Percentiles rank a stretch among this genome's conserved stretches.
Evolutionary conservation across 2,888 invertebrate species (phyloP).

Genomic region (Diarsia rubi): DNA sequence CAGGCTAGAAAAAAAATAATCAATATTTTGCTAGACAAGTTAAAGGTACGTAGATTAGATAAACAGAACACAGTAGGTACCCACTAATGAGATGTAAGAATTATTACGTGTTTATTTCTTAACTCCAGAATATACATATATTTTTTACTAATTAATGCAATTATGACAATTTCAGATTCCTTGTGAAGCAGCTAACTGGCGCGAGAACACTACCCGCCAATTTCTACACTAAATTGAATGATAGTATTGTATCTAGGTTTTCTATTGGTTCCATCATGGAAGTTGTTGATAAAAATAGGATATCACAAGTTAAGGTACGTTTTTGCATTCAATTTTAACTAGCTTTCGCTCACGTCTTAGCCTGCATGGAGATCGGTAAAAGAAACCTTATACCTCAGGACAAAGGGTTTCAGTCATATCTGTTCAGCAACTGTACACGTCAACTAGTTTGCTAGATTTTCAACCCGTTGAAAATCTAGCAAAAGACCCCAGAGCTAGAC

Average conservation of each 20-base stretch:
- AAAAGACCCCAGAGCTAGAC: no score
- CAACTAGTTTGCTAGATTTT: no score
- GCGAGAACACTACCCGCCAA: slow-evolving; percentile 98
- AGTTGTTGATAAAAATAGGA: slow-evolving; percentile 98
- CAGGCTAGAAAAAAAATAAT: no score
- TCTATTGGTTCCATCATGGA: slow-evolving; percentile 96
- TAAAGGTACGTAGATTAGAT: no score
- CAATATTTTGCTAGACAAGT: no score
- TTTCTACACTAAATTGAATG: slow-evolving; percentile 96
- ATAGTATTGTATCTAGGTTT: slow-evolving; percentile 96
- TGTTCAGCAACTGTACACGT: no score
- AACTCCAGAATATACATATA: neutral
- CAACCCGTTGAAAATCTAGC: no score
- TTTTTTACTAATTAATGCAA: neutral
- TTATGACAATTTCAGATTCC: slow-evolving; percentile 89
- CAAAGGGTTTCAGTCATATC: neutral
- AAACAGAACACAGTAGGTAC: neutral
- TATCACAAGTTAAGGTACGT: slow-evolving; percentile 95
- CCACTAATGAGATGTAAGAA: neutral
- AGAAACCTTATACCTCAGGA: neutral
- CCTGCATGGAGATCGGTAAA: no score
- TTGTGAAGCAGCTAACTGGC: slow-evolving; percentile 97
- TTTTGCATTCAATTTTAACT: neutral
- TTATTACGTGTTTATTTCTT: neutral
- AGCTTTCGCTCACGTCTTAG: no score